Conservation (phyloP, 2,797 vertebrate genomes). For the Silurus aristotelis region DNA sequence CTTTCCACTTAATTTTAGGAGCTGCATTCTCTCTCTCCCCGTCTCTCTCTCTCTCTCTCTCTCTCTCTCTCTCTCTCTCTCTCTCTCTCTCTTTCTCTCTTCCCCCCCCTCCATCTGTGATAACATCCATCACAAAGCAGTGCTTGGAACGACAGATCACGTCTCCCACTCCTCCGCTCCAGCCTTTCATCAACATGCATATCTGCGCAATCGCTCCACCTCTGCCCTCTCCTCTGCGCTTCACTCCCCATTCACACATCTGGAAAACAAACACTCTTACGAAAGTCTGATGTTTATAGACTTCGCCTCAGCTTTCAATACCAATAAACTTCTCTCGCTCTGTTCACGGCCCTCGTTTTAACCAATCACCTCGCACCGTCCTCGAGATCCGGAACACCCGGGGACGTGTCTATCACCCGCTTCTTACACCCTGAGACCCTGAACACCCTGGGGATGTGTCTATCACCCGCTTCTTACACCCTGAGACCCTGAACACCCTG, state of each 20-base stretch:
- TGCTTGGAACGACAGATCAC: neutral
- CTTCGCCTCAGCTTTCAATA: neutral
- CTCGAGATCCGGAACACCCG: neutral
- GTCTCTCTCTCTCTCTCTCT: neutral
- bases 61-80: neutral
- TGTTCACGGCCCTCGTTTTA: neutral
- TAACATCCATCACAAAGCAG: too few relatives aligned
- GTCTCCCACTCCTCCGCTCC: neutral
- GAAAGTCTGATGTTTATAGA: neutral
- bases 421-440: too few relatives aligned
- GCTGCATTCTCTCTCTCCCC: neutral
- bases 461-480: accelerated
- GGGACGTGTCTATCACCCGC: neutral
- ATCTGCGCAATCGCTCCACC: neutral
- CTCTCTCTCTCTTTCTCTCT: neutral
- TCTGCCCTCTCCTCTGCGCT: neutral
- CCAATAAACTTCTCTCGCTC: neutral
- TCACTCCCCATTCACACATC: neutral
- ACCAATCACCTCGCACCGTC: neutral
- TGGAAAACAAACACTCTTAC: neutral
- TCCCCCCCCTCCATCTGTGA: too few relatives aligned
- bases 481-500: too few relatives aligned
- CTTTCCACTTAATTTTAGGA: neutral
- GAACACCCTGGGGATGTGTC: too few relatives aligned
- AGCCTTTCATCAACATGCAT: neutral